phyloP scores from a whole-genome alignment of 2,888 invertebrate genomes.

The Auanema freiburgensis region DNA sequence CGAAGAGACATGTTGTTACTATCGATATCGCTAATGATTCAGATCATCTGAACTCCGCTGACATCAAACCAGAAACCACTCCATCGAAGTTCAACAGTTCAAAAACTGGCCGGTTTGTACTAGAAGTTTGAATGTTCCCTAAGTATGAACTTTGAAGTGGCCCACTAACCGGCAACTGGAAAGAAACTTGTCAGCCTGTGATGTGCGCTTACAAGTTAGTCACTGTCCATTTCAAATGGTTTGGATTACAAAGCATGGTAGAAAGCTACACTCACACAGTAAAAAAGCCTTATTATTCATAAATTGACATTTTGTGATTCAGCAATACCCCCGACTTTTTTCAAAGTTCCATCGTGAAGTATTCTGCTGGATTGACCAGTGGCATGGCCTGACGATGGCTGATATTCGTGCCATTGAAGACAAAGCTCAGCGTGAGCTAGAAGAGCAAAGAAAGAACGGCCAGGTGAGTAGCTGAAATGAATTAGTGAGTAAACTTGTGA shows the following conservation, averaged over 20 bases:
- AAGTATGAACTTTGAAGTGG: constrained; percentile 71
- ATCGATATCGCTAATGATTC: constrained; percentile 93
- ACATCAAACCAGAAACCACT: constrained; percentile 86
- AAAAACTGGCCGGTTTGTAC: constrained; percentile 80
- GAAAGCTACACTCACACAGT: constrained; percentile 71
- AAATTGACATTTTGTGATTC: constrained; percentile 18
- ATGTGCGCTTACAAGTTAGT: constrained; percentile 99
- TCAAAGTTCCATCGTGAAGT: constrained; percentile 98
- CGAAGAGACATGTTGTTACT: constrained; percentile 78
- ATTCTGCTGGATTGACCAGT: constrained; percentile 97
- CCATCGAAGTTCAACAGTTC: constrained; percentile 83
- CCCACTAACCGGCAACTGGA: constrained; percentile 71
- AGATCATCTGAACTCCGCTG: constrained; percentile 66
- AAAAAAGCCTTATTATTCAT: not conserved
- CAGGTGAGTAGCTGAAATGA: constrained; percentile 13
- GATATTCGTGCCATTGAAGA: constrained; percentile 96
- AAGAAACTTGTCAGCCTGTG: constrained; percentile 68
- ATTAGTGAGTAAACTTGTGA: not conserved
- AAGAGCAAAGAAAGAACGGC: constrained; percentile 52
- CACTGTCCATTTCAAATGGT: constrained; percentile 97
- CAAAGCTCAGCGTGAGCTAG: constrained; percentile 75
- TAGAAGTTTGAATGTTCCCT: not conserved
- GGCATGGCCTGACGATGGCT: constrained; percentile 95
- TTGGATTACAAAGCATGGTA: constrained; percentile 85
- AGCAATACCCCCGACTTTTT: constrained; percentile 76